phyloP scores from a whole-genome alignment of 2,113 vertebrate genomes.

The Motacilla alba region DNA sequence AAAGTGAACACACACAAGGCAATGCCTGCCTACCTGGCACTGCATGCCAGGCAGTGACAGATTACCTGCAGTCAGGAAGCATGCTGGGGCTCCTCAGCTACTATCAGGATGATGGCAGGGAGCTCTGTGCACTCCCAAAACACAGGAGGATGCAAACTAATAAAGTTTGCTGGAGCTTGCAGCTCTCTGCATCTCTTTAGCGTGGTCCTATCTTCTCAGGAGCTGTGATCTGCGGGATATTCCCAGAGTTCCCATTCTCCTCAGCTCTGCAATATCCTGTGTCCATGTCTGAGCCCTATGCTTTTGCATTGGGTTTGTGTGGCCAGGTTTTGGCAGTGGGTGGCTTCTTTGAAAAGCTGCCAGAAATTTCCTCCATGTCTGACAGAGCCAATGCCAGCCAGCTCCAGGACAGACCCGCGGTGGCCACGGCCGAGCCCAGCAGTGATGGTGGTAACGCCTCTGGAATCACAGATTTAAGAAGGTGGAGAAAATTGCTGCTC shows the following conservation, averaged over 20 bases:
- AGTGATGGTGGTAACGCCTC: accelerated
- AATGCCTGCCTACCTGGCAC: too few relatives aligned
- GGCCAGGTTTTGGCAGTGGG: neutral
- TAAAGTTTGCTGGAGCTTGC: neutral
- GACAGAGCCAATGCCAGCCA: accelerated
- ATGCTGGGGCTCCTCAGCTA: accelerated
- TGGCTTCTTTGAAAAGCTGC: neutral
- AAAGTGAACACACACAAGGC: neutral
- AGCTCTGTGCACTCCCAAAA: neutral
- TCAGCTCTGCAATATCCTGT: neutral
- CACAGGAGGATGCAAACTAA: neutral
- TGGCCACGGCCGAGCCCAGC: neutral
- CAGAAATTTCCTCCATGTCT: neutral
- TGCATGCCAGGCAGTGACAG: neutral
- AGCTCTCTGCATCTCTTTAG: neutral
- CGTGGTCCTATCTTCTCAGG: accelerated
- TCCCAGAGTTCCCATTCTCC: neutral
- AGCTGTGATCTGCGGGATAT: neutral
- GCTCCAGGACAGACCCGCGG: accelerated
- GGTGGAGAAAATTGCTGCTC: neutral
- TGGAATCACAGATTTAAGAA: neutral
- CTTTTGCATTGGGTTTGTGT: neutral
- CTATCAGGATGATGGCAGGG: neutral
- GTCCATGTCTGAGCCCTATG: neutral
- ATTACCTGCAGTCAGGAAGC: neutral